phyloP scores from a whole-genome alignment of 2,888 invertebrate genomes.

The Pecten maximus region DNA sequence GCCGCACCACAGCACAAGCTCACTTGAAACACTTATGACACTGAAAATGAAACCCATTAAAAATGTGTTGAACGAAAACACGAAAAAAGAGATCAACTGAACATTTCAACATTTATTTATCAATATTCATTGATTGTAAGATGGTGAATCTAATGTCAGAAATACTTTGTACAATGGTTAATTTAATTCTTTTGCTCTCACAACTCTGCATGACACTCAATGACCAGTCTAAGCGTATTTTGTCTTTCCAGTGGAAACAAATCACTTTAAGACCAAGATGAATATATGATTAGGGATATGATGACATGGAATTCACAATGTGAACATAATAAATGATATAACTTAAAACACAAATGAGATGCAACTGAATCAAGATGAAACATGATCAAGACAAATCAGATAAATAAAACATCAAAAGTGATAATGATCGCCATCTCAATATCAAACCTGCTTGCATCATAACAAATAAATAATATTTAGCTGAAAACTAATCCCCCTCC shows the following conservation, averaged over 20 bases:
- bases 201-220: slow-evolving; percentile 17
- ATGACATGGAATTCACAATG: neutral
- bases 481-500: neutral
- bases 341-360: neutral
- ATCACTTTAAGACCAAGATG: neutral
- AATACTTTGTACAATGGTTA: slow-evolving; percentile 18
- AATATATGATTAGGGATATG: neutral
- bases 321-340: neutral
- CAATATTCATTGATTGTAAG: slow-evolving; percentile 30
- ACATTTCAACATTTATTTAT: slow-evolving; percentile 29
- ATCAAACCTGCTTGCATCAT: neutral
- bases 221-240: neutral
- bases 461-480: neutral
- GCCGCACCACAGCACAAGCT: too few relatives aligned
- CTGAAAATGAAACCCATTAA: too few relatives aligned
- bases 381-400: neutral
- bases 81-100: neutral
- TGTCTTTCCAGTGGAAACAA: neutral
- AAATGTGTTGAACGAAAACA: too few relatives aligned
- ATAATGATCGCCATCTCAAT: neutral
- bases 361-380: neutral
- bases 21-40: too few relatives aligned
- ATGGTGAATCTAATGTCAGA: neutral
- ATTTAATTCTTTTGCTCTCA: neutral
- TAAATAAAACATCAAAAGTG: slow-evolving; percentile 16